Conservation (phyloP, 2,888 invertebrate species). For the Ashinkailepas kermadecensis region DNA sequence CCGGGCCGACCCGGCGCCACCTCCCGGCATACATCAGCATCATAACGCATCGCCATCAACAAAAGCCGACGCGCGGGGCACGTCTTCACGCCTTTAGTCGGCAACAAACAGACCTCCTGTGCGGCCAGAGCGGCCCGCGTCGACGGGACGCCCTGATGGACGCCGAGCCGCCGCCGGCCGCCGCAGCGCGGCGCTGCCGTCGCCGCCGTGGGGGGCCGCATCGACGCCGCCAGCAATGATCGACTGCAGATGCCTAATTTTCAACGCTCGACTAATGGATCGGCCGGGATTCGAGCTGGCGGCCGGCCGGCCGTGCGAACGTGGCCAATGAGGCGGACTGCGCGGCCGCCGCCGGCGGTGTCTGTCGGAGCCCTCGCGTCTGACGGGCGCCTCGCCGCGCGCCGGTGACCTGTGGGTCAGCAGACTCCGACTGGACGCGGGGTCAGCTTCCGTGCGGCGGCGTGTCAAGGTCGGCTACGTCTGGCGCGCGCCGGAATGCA, state of each 20-base stretch:
- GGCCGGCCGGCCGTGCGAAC: background rate
- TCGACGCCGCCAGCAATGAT: background rate
- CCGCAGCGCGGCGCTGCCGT: background rate
- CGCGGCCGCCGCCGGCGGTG: too few species aligned
- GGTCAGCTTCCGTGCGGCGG: conserved; percentile 7
- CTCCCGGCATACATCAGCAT: background rate
- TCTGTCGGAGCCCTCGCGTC: too few species aligned
- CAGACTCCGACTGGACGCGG: background rate
- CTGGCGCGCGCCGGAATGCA: conserved; percentile 7
- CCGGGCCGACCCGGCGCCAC: background rate
- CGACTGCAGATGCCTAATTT: conserved; percentile 14
- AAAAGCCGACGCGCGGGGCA: background rate
- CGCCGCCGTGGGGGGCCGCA: conserved; percentile 7
- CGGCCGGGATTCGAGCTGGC: background rate
- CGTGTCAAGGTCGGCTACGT: background rate
- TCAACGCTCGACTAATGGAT: conserved; percentile 15
- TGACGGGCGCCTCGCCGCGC: too few species aligned
- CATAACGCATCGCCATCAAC: conserved; percentile 15
- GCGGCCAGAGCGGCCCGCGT: background rate
- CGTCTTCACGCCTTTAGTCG: conserved; percentile 1
- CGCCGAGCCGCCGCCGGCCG: background rate
- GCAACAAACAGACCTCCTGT: conserved; percentile 17
- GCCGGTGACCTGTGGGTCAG: background rate
- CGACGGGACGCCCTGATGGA: background rate
- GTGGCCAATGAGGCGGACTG: too few species aligned